phyloP scores from a whole-genome alignment of 2,113 vertebrate genomes.

The Barnardius zonarius region DNA sequence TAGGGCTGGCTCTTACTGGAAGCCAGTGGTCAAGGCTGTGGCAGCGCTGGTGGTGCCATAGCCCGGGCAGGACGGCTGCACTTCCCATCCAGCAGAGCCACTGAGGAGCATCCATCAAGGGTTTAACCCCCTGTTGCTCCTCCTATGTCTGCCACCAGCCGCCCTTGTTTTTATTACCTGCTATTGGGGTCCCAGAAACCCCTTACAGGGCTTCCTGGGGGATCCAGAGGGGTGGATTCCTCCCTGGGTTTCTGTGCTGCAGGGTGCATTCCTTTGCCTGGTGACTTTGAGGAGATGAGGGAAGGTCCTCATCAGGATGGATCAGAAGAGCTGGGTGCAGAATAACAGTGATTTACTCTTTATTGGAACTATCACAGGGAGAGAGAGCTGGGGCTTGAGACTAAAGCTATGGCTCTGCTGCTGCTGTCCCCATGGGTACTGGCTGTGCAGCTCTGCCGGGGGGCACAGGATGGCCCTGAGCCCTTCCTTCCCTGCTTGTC shows the following conservation, averaged over 20 bases:
- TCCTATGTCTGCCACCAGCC: background rate
- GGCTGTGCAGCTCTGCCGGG: background rate
- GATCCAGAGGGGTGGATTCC: background rate
- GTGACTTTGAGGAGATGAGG: background rate
- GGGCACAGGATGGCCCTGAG: background rate
- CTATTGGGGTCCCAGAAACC: fast-evolving
- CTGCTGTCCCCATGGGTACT: background rate
- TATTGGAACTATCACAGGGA: background rate
- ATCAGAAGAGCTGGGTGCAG: background rate
- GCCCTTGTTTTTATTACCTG: background rate
- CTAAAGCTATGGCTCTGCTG: background rate
- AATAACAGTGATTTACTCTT: background rate
- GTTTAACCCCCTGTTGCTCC: fast-evolving
- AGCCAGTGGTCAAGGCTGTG: background rate
- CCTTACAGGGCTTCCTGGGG: background rate
- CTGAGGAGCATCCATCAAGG: background rate
- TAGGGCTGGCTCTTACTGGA: background rate
- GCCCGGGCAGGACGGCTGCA: fast-evolving
- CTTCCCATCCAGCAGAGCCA: background rate
- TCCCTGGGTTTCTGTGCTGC: background rate
- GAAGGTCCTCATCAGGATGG: background rate
- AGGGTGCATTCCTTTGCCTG: background rate
- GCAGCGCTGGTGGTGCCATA: fast-evolving
- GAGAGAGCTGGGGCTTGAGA: background rate
- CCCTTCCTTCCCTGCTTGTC: background rate